Evolutionary conservation across 2,113 vertebrate species (phyloP).

Genomic region (Melanerpes aurifrons): DNA sequence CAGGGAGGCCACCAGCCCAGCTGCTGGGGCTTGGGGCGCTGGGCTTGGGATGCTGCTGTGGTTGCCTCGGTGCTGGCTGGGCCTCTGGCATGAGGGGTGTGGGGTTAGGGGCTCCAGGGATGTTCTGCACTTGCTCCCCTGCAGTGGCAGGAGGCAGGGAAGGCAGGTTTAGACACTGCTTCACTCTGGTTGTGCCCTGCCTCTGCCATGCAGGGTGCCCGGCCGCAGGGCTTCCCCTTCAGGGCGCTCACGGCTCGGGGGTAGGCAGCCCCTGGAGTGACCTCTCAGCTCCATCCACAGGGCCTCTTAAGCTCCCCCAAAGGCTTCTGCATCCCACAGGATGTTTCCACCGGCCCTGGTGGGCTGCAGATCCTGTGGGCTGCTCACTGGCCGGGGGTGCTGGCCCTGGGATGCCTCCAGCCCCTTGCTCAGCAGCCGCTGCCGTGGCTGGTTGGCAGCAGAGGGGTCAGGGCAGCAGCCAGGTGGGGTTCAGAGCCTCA

Average conservation of each 20-base stretch:
- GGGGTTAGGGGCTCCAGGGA: neutral
- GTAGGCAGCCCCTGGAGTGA: fast-evolving
- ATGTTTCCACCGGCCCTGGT: neutral
- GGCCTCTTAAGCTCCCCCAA: neutral
- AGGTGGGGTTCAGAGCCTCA: neutral
- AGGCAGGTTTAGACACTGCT: neutral
- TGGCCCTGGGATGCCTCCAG: neutral
- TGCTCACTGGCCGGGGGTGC: neutral
- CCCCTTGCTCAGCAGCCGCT: neutral
- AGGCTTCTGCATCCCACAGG: neutral
- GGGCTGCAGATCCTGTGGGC: neutral
- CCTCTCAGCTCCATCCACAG: neutral
- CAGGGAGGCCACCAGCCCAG: neutral
- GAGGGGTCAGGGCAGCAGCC: neutral
- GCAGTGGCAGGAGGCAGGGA: neutral
- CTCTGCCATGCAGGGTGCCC: neutral
- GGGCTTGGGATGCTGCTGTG: neutral
- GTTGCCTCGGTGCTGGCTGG: neutral
- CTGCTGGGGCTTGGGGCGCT: fast-evolving
- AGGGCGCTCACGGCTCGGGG: fast-evolving
- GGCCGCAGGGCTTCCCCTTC: neutral
- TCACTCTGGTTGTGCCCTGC: fast-evolving
- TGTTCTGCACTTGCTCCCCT: neutral
- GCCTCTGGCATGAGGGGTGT: fast-evolving
- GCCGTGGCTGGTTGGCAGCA: fast-evolving